A percentile compares a stretch with the other conserved stretches of the same genome.
Conservation (phyloP, 2,113 vertebrate species). For the Melanotaenia duboulayi region DNA sequence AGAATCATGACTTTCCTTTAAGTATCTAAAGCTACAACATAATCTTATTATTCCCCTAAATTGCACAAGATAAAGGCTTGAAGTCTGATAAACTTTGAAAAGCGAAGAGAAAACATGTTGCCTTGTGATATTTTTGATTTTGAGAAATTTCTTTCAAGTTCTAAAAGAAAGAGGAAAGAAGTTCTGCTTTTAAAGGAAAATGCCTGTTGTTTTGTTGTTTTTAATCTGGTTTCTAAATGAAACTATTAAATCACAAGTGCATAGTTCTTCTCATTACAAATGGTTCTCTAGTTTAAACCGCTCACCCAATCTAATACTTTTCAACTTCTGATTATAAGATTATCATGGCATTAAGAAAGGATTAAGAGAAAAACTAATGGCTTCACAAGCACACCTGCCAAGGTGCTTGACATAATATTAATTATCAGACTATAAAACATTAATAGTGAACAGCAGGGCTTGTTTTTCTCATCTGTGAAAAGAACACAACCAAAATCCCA, state of each 20-base stretch:
- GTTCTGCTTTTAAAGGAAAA: too few species aligned
- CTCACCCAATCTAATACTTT: constrained; percentile 26
- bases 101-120: not conserved
- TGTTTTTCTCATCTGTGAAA: constrained; percentile 10
- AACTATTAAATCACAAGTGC: not conserved
- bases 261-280: too few species aligned
- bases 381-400: not conserved
- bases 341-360: constrained; percentile 4
- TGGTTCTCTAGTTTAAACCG: too few species aligned
- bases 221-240: constrained; percentile 5
- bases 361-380: not conserved
- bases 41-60: too few species aligned
- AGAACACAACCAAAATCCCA: not conserved
- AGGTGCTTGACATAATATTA: not conserved
- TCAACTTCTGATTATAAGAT: constrained; percentile 55
- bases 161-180: not conserved
- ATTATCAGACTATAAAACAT: constrained; percentile 1
- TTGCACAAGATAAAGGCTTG: not conserved
- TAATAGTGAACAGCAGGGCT: not conserved
- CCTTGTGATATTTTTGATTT: not conserved
- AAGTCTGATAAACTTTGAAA: not conserved
- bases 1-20: not conserved
- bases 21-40: too few species aligned
- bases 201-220: too few species aligned
- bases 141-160: not conserved